These are phyloP conservation scores for Anguilla japonica DNA, from an alignment of 2,113 vertebrate genomes.

Conservation along the genomic window DNA sequence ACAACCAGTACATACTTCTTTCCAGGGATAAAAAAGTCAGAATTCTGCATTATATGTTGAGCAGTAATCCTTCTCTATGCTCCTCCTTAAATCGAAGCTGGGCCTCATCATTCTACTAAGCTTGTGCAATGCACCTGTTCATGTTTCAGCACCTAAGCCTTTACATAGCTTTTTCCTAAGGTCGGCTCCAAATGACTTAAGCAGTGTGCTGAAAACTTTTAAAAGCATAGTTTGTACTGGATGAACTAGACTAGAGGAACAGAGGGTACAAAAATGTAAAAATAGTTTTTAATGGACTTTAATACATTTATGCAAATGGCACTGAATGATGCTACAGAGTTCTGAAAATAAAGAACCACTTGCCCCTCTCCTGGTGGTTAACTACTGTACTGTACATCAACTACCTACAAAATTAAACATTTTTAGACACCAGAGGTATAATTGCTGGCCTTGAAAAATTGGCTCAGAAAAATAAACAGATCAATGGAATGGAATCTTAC, in stretches of 20 bases:
- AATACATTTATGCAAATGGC: not conserved
- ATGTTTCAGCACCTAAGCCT: not conserved
- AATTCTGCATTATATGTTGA: not conserved
- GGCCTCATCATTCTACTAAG: not conserved
- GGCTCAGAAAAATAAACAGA: too few relatives aligned
- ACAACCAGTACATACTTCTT: too few relatives aligned
- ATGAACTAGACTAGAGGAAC: not conserved
- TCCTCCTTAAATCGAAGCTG: not conserved
- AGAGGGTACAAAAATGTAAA: not conserved
- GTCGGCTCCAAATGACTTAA: not conserved
- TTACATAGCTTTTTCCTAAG: not conserved
- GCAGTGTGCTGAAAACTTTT: not conserved
- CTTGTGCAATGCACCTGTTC: not conserved
- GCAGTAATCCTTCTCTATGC: not conserved
- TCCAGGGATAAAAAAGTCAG: too few relatives aligned
- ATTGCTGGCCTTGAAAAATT: too few relatives aligned
- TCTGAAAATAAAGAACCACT: too few relatives aligned
- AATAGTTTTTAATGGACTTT: not conserved
- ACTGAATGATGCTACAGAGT: not conserved
- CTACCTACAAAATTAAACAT: too few relatives aligned
- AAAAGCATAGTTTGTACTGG: not conserved
- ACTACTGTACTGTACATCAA: too few relatives aligned
- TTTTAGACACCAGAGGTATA: too few relatives aligned
- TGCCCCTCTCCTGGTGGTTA: too few relatives aligned
- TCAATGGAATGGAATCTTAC: too few relatives aligned